phyloP scores from a whole-genome alignment of 2,113 vertebrate genomes.

The Sitta europaea region DNA sequence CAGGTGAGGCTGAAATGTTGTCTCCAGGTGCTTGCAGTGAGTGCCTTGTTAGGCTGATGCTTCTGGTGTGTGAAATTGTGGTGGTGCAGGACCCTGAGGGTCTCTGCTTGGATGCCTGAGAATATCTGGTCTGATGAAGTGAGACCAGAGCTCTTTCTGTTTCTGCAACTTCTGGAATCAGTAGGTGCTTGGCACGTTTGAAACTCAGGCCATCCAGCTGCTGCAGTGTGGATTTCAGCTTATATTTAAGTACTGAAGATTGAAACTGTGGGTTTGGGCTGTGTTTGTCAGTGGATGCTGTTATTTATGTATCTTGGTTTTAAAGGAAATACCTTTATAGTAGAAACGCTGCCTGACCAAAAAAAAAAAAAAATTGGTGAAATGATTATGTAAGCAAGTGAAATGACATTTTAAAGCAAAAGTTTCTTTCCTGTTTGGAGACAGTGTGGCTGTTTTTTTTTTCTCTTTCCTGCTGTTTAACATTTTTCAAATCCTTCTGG shows the following conservation, averaged over 20 bases:
- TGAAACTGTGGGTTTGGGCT: not conserved
- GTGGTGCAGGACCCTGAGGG: not conserved
- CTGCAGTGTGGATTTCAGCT: not conserved
- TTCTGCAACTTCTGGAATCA: not conserved
- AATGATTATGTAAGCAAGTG: slow-evolving; percentile 19
- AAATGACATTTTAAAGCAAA: not conserved
- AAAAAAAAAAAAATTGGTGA: not conserved
- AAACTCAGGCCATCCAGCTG: not conserved
- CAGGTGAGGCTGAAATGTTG: not conserved
- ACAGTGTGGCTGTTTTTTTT: not conserved
- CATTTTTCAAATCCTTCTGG: not conserved
- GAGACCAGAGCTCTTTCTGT: not conserved
- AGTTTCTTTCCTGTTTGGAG: not conserved
- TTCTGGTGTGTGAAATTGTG: not conserved
- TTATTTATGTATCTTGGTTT: not conserved
- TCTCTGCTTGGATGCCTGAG: not conserved
- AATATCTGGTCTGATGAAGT: not conserved
- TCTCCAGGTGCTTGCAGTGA: not conserved
- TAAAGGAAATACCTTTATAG: not conserved
- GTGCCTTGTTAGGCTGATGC: not conserved
- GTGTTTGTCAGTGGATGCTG: not conserved
- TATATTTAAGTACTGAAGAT: not conserved
- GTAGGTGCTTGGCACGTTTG: not conserved
- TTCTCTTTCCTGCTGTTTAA: not conserved
- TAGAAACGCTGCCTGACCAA: not conserved